These are phyloP conservation scores for Aviceda subcristata DNA, from an alignment of 2,113 vertebrate genomes.

Conservation along the genomic window DNA sequence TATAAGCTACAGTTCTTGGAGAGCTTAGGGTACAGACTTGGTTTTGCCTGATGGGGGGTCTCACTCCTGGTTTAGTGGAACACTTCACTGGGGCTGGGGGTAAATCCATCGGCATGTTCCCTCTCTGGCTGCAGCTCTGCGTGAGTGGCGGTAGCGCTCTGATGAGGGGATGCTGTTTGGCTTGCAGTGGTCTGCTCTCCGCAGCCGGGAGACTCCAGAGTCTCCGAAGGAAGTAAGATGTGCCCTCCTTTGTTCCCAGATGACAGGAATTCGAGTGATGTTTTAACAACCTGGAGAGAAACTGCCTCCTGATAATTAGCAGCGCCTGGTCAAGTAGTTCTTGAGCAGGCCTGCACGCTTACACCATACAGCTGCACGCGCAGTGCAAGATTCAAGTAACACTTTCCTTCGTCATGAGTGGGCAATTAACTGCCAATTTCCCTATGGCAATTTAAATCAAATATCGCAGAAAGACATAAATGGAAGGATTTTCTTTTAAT, in stretches of 20 bases:
- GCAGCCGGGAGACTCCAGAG: fast-evolving
- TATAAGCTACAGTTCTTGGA: background rate
- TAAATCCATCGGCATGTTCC: fast-evolving
- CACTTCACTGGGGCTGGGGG: fast-evolving
- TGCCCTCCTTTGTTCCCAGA: too few species aligned
- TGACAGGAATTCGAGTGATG: background rate
- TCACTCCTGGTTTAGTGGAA: background rate
- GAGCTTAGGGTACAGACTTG: background rate
- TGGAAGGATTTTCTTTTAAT: background rate
- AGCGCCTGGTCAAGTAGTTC: fast-evolving
- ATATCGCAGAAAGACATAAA: background rate
- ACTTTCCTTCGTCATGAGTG: fast-evolving
- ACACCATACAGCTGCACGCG: fast-evolving
- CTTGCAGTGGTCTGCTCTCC: background rate
- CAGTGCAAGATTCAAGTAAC: fast-evolving
- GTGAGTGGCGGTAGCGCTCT: fast-evolving
- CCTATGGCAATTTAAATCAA: background rate
- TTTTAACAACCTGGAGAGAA: background rate
- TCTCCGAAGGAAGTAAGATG: too few species aligned
- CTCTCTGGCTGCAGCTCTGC: fast-evolving
- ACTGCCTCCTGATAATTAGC: too few species aligned
- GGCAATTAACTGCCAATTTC: fast-evolving
- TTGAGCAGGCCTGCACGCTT: fast-evolving
- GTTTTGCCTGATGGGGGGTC: background rate
- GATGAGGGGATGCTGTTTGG: fast-evolving